Base-by-base conservation (phyloP, 2,797 vertebrate species). In the Trichosurus vulpecula region DNA sequence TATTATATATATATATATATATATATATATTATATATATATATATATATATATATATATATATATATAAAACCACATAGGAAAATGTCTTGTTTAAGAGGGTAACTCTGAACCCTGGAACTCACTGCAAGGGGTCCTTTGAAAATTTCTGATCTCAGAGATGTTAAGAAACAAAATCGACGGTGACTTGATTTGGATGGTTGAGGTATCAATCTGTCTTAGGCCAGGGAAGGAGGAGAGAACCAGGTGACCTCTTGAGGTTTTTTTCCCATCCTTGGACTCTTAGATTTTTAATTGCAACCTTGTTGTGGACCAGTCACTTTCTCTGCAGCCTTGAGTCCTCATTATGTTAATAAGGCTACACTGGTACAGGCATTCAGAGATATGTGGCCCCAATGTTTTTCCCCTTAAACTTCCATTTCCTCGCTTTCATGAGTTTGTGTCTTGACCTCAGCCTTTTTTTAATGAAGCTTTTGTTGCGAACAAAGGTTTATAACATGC, bases 391-490 rank as follows among this genome's bases (percentile, higher is more conserved):
- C n/a, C 4, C 54, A 92, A 0, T 0, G 92, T 53, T 93, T 51
- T 96, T 91, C n/a, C 93, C 87, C 35, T 74, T 74, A 96, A 97
- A 92, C 61, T 3, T 47, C 54, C 5, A 52, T 53, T 51, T 31
- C 1, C 29, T 92, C 52, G 91, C 91, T 97, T 97, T 98, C 94
- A 53, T 90, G 87, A 55, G 54, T 66, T 25, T 56, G 56, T 25
- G 29, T 55, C 87, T 13, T 31, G 53, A 53, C 58, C 56, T 95
- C 52, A n/a, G 41, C 56, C 11, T 35, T 93, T 0, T 0, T 61
- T 95, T 93, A 61, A 52, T 90, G 13, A 31, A 61, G 16, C 47
- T 35, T 90, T 54, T 92, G 57, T 27, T 51, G 94, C 52, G 94
- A 94, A 91, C 74, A 91, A 81, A 95, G 16, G 30, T 97, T 97